Base-by-base conservation (phyloP, 1,140 invertebrate species). In the Microplitis demolitor region DNA sequence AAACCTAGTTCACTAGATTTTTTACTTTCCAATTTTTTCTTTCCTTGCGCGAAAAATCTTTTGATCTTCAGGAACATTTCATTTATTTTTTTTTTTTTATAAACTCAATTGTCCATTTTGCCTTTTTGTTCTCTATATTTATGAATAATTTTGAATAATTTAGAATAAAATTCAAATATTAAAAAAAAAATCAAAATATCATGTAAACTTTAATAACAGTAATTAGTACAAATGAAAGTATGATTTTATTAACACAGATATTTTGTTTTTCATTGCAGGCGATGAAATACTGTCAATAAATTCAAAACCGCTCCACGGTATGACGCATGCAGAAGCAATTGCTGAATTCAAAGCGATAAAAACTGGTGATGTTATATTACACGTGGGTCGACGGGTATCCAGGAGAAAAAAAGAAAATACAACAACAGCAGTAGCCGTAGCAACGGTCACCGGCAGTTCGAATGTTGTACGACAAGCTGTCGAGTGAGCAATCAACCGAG, bases 201-300 rank as follows among this genome's bases (percentile, higher is more conserved):
- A 45, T 45, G 39, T 45, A 6, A 1, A 45, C 39, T 45, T 9
- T 9, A 45, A 45, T 45, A 5, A 8, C 11, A 45, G 39, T 9
- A 45, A 45, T 45, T 45, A 45, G 5, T 45, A 8, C 11, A 8
- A 39, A 39, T 39, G 2, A 39, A 6, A 39, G 39, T 39, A 39
- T 39, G 3, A 39, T 61, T 54, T 66, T 39, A 71, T 61, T 16
- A 69, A 62, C 16, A 54, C 67, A 24, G 24, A 24, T 24, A 1
- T 76, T 66, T 24, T 51, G 6, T 34, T 4, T 33, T 45, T 35
- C 9, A 16, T 90, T 89, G n/a, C 79, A 95, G 94, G 94, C 79
- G 96, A 98, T 88, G 96, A 98, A 89, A 96, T 98, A 80, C 86
- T 97, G 74, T 93, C 94, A 64, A 91, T 98, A 73, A 98, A 98